phyloP scores from a whole-genome alignment of 2,113 vertebrate genomes.

The Urocynchramus pylzowi region DNA sequence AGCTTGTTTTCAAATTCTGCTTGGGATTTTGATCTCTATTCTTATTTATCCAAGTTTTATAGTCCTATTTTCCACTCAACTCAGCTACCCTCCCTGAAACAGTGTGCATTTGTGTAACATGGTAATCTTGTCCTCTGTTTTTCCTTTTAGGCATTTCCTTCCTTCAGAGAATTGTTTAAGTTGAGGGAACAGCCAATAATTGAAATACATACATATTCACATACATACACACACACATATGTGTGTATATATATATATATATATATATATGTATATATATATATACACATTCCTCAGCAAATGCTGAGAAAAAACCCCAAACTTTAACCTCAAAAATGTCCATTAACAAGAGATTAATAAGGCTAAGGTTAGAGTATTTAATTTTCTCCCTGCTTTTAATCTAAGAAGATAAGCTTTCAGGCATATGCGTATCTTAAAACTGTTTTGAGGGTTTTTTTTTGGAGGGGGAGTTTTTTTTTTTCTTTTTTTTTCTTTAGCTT shows the following conservation, averaged over 20 bases:
- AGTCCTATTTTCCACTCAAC: neutral
- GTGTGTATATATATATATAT: neutral
- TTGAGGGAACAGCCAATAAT: neutral
- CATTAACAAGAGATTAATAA: neutral
- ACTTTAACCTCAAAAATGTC: neutral
- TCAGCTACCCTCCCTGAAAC: neutral
- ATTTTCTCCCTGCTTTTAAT: neutral
- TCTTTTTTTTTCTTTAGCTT: neutral
- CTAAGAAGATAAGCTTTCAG: neutral
- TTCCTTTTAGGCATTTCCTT: neutral
- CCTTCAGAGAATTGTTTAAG: neutral
- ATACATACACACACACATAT: neutral
- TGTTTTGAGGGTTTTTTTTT: neutral
- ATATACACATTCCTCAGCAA: neutral
- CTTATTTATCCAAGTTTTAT: neutral
- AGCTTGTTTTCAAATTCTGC: neutral
- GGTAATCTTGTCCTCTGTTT: neutral
- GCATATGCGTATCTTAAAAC: neutral
- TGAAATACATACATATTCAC: neutral
- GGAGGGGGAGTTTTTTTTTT: too few relatives aligned
- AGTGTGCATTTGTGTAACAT: neutral
- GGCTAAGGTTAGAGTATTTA: neutral
- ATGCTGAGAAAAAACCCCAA: neutral
- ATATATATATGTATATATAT: rapidly evolving
- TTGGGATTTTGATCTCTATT: neutral